Percentiles rank a stretch among this genome's conserved stretches.
Conservation (phyloP, 1,140 invertebrate species). For the Amyelois transitella region DNA sequence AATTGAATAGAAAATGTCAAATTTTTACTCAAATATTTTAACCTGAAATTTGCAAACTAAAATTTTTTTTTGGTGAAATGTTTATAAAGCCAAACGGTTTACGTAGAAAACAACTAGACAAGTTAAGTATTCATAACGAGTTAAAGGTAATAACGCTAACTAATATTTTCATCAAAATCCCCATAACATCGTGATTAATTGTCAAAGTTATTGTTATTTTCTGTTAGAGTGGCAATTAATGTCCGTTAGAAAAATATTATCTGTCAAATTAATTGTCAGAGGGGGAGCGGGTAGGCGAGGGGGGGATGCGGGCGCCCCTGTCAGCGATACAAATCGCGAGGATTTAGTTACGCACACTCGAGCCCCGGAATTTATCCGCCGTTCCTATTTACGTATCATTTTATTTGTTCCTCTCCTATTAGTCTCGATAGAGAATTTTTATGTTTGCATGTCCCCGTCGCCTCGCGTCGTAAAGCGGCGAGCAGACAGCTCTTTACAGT, state of each 20-base stretch:
- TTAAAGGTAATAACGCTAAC: not conserved
- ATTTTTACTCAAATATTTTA: too few species aligned
- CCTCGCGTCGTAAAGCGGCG: slow-evolving; percentile 68
- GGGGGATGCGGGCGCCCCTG: slow-evolving; percentile 41
- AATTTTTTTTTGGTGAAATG: too few species aligned
- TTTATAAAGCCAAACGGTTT: too few species aligned
- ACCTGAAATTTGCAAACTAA: too few species aligned
- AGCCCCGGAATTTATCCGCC: slow-evolving; percentile 70
- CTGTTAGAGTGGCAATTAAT: not conserved
- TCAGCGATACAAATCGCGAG: slow-evolving; percentile 72
- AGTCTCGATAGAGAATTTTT: slow-evolving; percentile 74
- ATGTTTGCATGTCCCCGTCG: slow-evolving; percentile 66
- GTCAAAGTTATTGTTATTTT: not conserved
- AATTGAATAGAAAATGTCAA: too few species aligned
- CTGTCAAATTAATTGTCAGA: slow-evolving; percentile 65
- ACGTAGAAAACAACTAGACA: not conserved
- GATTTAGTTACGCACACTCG: slow-evolving; percentile 70
- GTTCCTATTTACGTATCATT: slow-evolving; percentile 72
- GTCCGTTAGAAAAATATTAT: slow-evolving; percentile 41
- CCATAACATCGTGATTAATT: not conserved
- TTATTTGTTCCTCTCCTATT: slow-evolving; percentile 73
- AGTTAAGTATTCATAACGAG: too few species aligned
- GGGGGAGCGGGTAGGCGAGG: slow-evolving; percentile 13
- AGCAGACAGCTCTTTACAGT: slow-evolving; percentile 66
- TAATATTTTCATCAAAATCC: not conserved